Evolutionary conservation across 2,888 invertebrate genomes (phyloP), one percentile per base, ranked within the genome.

Genomic region (Fabriciana adippe): DNA sequence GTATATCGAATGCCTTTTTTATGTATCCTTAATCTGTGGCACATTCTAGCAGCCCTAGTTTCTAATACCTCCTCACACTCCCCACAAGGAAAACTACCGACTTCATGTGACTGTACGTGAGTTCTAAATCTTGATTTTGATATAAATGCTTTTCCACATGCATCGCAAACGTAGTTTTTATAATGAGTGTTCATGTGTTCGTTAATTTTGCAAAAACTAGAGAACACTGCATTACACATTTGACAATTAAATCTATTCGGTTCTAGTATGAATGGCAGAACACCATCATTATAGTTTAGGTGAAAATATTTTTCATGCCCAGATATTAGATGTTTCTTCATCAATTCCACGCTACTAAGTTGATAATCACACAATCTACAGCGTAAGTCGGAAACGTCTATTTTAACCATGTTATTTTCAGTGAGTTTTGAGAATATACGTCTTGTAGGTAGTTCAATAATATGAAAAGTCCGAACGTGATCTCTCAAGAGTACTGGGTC

Each of bases 341-440:
- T 76, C 53, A 73, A 70, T 11, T 88, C 84, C 56, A 92, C 74
- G 18, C 75, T 76, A 16, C 79, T 76, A 4, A 90, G 60, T 41
- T 70, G 35, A n/a, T 73, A 69, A 59, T 78, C 75, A 72, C 92
- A 92, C 1, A 90, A 53, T 51, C 84, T 84, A 76, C 92, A 92
- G 16, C 73, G 77, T 6, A 92, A 78, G 62, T 85, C 78, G 0
- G 84, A 78, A 31, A 91, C 80, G 51, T 92, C 92, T n/a, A 92
- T 79, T 81, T 92, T 92, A 2, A 92, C 79, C 89, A 90, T 87
- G 71, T 91, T 92, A 71, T 91, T 91, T 79, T 91, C 91, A 2
- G 81, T 87, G 2, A 92, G 75, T 74, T 92, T 92, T 0, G 87
- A 77, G 71, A 92, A 92, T 16, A 92, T 78, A 68, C 73, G 82